Base-by-base conservation (phyloP, 2,113 vertebrate genomes). In the Oreochromis niloticus region DNA sequence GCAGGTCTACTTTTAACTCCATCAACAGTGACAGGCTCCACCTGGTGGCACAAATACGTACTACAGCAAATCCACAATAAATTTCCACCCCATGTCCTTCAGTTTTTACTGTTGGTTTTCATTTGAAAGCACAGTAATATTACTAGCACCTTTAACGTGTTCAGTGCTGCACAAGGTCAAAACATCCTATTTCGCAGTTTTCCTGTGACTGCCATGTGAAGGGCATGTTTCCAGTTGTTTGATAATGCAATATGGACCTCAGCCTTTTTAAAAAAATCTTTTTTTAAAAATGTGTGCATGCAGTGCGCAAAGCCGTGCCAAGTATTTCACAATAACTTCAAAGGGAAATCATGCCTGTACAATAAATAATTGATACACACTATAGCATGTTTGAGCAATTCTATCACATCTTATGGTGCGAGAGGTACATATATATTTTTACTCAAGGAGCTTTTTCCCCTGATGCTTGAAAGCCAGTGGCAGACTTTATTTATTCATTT, bases 271-370 rank as follows among this genome's bases (percentile, higher is more conserved):
- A 55, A 57, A 32, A 11, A 8, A 66, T 0, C 32, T 6, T 13
- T 19, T 5, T 0, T 3, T 2, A 7, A 32, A 3, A 1, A n/a
- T 1, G 1, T 57, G 17, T 48, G 24, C 39, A 9, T 24, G 39
- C 68, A 59, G 27, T 11, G 41, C 2, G 19, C 27, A 34, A 7
- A 34, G 27, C 54, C 3, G 2, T 61, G 56, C 80, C 55, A 43
- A 24, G 39, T 6, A 24, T n/a, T 22, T 61, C 55, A 57, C 30
- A 48, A 32, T 59, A 19, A 19, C 54, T 14, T 84, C 19, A 9
- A 59, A 48, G 22, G 9, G 39, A 61, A 22, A 8, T 32, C 1
- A 22, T 9, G 17, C 27, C 10, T n/a, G 73, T 13, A 52, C 6
- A 50, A 50, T 19, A 78, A 78, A 78, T 32, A 78, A 50, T 2